Conservation (phyloP, 2,113 vertebrate genomes). For the human region DNA sequence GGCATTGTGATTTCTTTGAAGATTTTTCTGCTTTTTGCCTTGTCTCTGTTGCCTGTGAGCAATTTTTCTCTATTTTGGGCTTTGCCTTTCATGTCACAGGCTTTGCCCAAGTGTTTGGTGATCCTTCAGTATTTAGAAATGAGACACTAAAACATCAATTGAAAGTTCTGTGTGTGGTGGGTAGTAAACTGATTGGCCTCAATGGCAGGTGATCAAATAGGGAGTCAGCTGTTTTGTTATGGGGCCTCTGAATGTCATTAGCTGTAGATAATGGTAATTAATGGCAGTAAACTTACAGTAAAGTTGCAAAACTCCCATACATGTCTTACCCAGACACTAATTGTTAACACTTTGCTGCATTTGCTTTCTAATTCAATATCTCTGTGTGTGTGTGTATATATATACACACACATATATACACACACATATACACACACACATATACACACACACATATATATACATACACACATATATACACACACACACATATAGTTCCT, state of each 20-base stretch:
- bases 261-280: neutral
- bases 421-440: too few species aligned
- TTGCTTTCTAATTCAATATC: neutral
- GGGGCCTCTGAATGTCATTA: neutral
- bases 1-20: neutral
- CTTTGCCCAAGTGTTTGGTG: neutral
- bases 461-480: too few species aligned
- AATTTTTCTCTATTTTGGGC: neutral
- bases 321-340: neutral
- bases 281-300: neutral
- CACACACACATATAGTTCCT: too few species aligned
- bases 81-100: neutral
- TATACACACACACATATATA: too few species aligned
- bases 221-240: neutral
- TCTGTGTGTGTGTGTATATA: too few species aligned
- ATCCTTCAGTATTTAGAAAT: neutral
- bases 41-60: neutral
- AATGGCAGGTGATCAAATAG: neutral
- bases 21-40: neutral
- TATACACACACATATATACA: too few species aligned
- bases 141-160: neutral
- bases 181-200: neutral
- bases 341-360: neutral
- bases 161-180: neutral
- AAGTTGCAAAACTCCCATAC: neutral